Base-by-base conservation (phyloP, 92 coral and sea anemone species). In the Pocillopora meandrina region DNA sequence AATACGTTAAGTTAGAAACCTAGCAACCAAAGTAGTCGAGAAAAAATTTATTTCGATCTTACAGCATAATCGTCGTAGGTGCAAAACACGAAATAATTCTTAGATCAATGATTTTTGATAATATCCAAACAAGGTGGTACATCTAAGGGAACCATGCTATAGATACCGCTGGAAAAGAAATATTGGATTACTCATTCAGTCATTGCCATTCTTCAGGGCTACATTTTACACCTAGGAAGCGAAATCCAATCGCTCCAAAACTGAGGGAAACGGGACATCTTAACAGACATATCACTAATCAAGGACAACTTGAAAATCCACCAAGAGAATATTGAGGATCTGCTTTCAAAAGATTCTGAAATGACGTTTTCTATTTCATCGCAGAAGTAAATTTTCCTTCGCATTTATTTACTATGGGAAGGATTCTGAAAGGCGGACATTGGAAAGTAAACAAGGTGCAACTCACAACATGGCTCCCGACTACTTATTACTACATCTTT, bases 401-500 rank as follows among this genome's bases (percentile, higher is more conserved):
- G 49, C 42, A 61, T 47, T 17, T 15, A 42, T 49, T 42, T 26
- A 81, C 20, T 21, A 92, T 93, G 93, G 76, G 80, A 12, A 82
- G 84, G 63, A 64, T 88, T 36, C 76, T 77, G 18, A 83, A 80
- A 52, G 85, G 87, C 35, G 98, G 93, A 15, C 77, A 78, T 14
- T 92, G 98, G 98, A 90, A 79, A 79, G 86, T 92, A 35, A 87
- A 74, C 87, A 90, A 82, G 72, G 82, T 84, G 9, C 91, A 89
- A 61, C 52, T 95, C 13, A 89, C 83, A 64, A 74, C 81, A 89
- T 87, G 93, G 85, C 92, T 95, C 42, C 95, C 96, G 7, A 93
- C 87, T 14, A 88, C 80, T 0, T 95, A 90, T 87, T 91, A 90
- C 64, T 95, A 89, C 84, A 82, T 95, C 71, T 95, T 93, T 89